Evolutionary conservation across 1,140 invertebrate species (phyloP), one percentile per base, ranked within the genome.

Genomic region (Drosophila ambigua): DNA sequence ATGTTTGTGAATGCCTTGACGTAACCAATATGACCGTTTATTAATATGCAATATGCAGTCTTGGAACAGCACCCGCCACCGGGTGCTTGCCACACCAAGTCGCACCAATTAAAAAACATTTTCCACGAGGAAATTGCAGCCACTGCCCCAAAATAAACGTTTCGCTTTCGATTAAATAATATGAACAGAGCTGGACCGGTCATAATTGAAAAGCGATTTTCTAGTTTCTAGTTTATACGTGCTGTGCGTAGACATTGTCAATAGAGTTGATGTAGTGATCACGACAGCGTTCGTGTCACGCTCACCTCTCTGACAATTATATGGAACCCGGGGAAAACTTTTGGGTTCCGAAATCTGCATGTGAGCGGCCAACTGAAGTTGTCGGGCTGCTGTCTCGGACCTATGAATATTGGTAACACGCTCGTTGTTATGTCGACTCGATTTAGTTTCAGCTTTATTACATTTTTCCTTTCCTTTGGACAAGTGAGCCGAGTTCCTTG

Each of bases 61-160:
- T 54, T 45, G 58, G 54, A 66, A 58, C 55, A 79, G 58, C 79
- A 72, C 65, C 65, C 77, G 72, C 77, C 77, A 57, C 28, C 35
- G 24, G 45, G 58, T 62, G 60, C 67, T 72, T 55, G 62, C 78
- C 57, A 44, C 69, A 53, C 39, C 59, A 23, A 50, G 62, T 62
- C 51, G 59, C 57, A 60, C 82, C 82, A 85, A 87, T 87, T 85
- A 85, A 85, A 85, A 85, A 77, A 63, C 73, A 81, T 87, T 85
- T 84, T 85, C 69, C 68, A 74, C 76, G 54, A 87, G 82, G 81
- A 85, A 85, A 85, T 87, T 69, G 79, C 59, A n/a, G 57, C 24
- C 54, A 65, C 39, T 63, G 35, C 63, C 54, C 60, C 68, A 55
- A 83, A 65, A 72, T 55, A 64, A 28, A 20, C 13, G 64, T 50